Base-by-base conservation (phyloP, 2,113 vertebrate species). In the Bubo scandiacus region DNA sequence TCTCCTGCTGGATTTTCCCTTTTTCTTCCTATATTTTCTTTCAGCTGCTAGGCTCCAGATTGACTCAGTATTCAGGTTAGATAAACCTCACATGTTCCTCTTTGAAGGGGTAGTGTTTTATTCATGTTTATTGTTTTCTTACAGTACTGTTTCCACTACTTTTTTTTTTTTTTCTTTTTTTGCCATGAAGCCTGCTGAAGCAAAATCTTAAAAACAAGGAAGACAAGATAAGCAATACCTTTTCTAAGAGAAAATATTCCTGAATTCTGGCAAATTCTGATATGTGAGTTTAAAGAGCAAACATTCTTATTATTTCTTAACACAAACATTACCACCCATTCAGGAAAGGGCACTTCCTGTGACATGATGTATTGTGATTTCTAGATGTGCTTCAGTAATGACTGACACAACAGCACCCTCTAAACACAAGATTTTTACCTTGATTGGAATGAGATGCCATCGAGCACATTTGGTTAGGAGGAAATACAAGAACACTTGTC, bases 61-160 rank as follows among this genome's bases (percentile, higher is more conserved):
- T 93, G 82, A 84, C 80, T 89, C 82, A 65, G 34, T 94, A 95
- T 96, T 97, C 94, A 75, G 79, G 74, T 91, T 90, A 95, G 86
- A 96, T 96, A 94, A 94, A 89, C 67, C 90, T 97, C 88, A 93
- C 86, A 65, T 59, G 61, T 45, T 95, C 74, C 86, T 66, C 94
- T 97, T 97, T 93, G 83, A 94, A 97, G 93, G 75, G 65, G 58
- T 93, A 93, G 96, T 97, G 81, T 92, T 97, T 98, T 98, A 97
- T 97, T 97, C 85, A 96, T 95, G 72, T 81, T 92, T 94, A 91
- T 96, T 97, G 63, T 96, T 96, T 96, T 86, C 91, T 87, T 77
- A 75, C n/a, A 42, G 55, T 57, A 42, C 88, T 84, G n/a, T 77
- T 63, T 68, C 29, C 49, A 71, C 17, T 49, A 71, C 36, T 38